Percentiles rank a stretch among this genome's conserved stretches.
These are phyloP conservation scores for Ciconia nigra DNA, from an alignment of 2,797 vertebrate genomes.

Conservation along the genomic window DNA sequence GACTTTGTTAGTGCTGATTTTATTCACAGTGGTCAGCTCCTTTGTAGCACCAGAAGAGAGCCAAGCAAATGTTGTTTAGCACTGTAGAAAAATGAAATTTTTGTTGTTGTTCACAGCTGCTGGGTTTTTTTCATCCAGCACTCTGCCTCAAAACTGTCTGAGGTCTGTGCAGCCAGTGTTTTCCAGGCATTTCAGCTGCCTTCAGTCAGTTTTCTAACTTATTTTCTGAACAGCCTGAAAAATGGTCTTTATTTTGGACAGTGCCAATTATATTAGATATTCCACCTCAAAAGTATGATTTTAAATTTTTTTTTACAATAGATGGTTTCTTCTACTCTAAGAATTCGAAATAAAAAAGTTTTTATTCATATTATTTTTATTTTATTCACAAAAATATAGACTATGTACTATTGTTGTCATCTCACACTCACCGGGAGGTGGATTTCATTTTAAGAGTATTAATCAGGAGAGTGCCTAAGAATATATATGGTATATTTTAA, in stretches of 20 bases:
- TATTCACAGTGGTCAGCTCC: background rate
- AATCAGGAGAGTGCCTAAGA: background rate
- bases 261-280: background rate
- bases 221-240: background rate
- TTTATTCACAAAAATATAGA: background rate
- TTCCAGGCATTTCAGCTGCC: background rate
- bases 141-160: background rate
- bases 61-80: background rate
- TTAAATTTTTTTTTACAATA: background rate
- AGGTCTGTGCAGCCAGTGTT: background rate
- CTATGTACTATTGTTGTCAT: accelerated
- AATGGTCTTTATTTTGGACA: background rate
- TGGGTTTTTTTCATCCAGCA: accelerated
- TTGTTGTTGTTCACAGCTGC: background rate
- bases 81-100: background rate
- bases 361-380: background rate
- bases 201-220: background rate
- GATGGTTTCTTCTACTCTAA: background rate
- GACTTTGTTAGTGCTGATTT: background rate
- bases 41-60: background rate
- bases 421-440: background rate
- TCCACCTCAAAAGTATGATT: background rate
- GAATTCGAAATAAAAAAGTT: accelerated
- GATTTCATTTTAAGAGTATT: background rate
- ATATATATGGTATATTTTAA: background rate